phyloP scores from a whole-genome alignment of 2,113 vertebrate species.

The Barnardius zonarius region DNA sequence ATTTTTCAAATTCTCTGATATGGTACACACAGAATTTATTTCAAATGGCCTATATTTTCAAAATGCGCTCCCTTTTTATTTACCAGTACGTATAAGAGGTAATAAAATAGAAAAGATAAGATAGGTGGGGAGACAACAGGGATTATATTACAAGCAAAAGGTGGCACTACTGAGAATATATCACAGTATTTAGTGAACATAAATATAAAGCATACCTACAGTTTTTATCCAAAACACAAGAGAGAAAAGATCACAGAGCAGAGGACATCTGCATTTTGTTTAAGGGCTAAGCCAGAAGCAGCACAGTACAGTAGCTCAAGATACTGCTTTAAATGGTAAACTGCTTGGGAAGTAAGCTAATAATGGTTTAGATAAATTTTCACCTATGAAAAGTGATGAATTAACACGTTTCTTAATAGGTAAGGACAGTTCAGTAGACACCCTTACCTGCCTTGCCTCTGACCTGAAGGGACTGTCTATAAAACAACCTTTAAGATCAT shows the following conservation, averaged over 20 bases:
- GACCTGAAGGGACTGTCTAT: neutral
- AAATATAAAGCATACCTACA: neutral
- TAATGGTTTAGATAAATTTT: neutral
- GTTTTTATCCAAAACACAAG: neutral
- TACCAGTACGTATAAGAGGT: neutral
- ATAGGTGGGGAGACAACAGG: neutral
- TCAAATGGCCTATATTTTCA: neutral
- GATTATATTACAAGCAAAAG: slow-evolving; percentile 1
- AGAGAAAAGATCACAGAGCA: neutral
- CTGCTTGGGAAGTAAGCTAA: neutral
- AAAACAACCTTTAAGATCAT: neutral
- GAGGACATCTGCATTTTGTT: neutral
- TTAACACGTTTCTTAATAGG: neutral
- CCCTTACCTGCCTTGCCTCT: neutral
- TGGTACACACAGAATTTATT: neutral
- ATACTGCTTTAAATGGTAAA: neutral
- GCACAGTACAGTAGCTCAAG: neutral
- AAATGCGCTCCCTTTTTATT: neutral
- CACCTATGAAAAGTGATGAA: neutral
- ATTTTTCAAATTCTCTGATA: neutral
- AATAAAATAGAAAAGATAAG: neutral
- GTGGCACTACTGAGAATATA: neutral
- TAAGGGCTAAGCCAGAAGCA: neutral
- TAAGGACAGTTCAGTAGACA: neutral
- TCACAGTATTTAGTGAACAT: neutral